Base-by-base conservation (phyloP, 2,113 vertebrate genomes). In the Thymallus thymallus region DNA sequence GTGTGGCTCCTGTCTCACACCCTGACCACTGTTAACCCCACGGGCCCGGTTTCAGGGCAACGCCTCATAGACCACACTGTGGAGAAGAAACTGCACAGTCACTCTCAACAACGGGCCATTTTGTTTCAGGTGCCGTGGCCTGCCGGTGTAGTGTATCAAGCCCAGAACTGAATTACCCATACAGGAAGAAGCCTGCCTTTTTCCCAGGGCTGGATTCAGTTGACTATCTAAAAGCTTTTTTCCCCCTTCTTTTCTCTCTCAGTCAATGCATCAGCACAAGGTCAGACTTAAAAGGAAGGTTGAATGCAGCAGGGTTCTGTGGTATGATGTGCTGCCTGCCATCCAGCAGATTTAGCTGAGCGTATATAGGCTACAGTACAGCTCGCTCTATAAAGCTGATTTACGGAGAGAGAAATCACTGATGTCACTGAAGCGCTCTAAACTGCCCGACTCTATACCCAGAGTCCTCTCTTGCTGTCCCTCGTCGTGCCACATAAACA, bases 11-110 rank as follows among this genome's bases (percentile, higher is more conserved):
- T 22, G 20, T 61, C 58, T 61, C 20, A 51, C 48, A 51, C 48
- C 48, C 48, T 13, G 5, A 75, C 55, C 62, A 62, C 23, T 72
- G 14, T 30, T 32, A 69, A 69, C 46, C 68, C 26, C 14, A 7
- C 26, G 23, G 71, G 48, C 24, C 61, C 24, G 55, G 66, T 68
- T 75, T 32, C 69, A 45, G 22, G 48, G 6, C 55, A 26, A 32
- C 16, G 29, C 62, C 48, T 76, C 60, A 26, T 2, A 24, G 63
- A 78, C 66, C 23, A 64, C 71, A 46, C 14, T 51, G 5, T 69
- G 48, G 48, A 45, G 60, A 66, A 78, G 71, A 88, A 88, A 87
- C 69, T 84, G 82, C 87, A 74, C 29, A 35, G 80, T 90, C 88
- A 88, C 76, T 75, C 77, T 55, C 20, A 76, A 81, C 74, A 85